These are phyloP conservation scores for Tapirus terrestris DNA, from an alignment of 2,113 vertebrate genomes.

Conservation along the genomic window DNA sequence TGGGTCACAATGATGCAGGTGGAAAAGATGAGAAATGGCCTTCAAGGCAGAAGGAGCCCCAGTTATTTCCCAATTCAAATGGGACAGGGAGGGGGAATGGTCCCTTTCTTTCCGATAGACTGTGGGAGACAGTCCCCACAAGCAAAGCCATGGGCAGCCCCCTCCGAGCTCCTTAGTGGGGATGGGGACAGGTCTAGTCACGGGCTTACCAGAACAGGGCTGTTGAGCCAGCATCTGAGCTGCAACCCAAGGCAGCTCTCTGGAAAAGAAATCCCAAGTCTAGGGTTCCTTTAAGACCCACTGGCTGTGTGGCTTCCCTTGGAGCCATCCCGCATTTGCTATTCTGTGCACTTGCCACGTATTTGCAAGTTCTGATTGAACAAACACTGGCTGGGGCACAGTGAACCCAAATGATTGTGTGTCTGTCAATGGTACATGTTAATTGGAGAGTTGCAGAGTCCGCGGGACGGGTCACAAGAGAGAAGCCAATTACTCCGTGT, in stretches of 20 bases:
- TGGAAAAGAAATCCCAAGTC: not conserved
- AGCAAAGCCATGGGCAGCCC: not conserved
- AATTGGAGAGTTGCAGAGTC: conserved; percentile 84
- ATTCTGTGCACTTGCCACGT: conserved; percentile 62
- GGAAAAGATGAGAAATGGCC: not conserved
- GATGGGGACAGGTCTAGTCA: not conserved
- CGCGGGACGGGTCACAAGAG: conserved; percentile 78
- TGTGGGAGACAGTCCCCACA: no score
- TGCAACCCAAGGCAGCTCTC: not conserved
- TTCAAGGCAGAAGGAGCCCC: not conserved
- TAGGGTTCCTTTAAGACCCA: conserved; percentile 42
- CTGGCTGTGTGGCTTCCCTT: conserved; percentile 4
- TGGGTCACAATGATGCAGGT: not conserved
- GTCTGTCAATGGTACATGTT: conserved; percentile 82
- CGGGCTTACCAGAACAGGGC: not conserved
- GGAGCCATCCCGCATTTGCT: conserved; percentile 54
- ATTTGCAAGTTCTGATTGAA: conserved; percentile 82
- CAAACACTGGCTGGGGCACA: conserved; percentile 74
- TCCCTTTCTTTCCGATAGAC: not conserved
- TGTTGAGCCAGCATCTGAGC: not conserved
- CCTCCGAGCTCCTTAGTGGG: not conserved
- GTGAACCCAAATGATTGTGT: conserved; percentile 79
- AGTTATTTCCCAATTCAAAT: not conserved
- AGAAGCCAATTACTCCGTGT: conserved; percentile 84
- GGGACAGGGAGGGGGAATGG: no score